Evolutionary conservation across 2,888 invertebrate genomes (phyloP), one percentile per base, ranked within the genome.

Genomic region (Caenorhabditis doughertyi): DNA sequence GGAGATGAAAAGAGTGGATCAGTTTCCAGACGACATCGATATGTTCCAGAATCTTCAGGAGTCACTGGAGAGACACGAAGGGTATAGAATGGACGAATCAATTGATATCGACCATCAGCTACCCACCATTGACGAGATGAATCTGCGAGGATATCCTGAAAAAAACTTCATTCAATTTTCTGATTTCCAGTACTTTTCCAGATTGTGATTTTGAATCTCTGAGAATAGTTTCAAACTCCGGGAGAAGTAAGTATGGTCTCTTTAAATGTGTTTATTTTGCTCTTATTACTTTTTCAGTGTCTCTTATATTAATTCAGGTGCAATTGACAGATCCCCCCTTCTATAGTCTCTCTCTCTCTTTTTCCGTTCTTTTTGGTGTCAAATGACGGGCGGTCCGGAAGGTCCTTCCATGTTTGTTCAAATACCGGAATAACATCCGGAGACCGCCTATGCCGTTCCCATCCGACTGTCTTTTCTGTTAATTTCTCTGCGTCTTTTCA

Each of bases 71-170:
- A 72, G 9, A 91, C 84, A 13, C 86, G 82, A 9, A 91, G 85
- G 9, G 88, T 72, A 77, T 90, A 91, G 83, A 91, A 91, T 25
- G 91, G 91, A 21, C 83, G 79, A 11, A 87, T 80, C 21, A 91
- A 85, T 58, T 88, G 77, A 71, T 85, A 90, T 9, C 89, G 81
- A 9, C 82, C 79, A 25, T 89, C 89, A 9, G 89, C 84, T n/a
- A 91, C 90, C 91, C 91, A 91, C 89, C 90, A 91, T 76, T 91
- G 90, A 25, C 88, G 76, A n/a, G 87, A 84, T 0, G 87, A 81
- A 55, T 88, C 88, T 13, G 83, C 84, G n/a, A 84, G 60, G 0
- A 85, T 62, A 67, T 88, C 84, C 87, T 89, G 87, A 18, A 88
- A 86, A 16, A 11, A 32, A n/a, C n/a, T n/a, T n/a, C n/a, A n/a